Percentiles rank a stretch among this genome's conserved stretches.
These are phyloP conservation scores for Mionectes olivaceus DNA, from an alignment of 2,797 vertebrate genomes.

Conservation along the genomic window DNA sequence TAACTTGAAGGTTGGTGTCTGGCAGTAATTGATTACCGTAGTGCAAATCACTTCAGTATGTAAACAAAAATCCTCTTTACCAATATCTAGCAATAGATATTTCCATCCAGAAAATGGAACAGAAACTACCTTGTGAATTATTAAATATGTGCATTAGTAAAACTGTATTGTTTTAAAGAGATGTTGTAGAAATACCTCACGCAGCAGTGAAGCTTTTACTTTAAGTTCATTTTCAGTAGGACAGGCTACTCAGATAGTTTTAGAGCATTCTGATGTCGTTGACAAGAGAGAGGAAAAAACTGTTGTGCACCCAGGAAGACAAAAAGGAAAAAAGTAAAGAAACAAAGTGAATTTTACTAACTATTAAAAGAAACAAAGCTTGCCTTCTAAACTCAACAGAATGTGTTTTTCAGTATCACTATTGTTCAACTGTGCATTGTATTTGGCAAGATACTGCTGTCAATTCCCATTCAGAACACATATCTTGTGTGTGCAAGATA, in stretches of 20 bases:
- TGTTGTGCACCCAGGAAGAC: not conserved
- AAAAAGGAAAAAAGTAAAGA: not conserved
- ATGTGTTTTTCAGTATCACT: not conserved
- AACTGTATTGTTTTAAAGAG: not conserved
- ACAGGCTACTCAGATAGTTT: not conserved
- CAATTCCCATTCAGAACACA: slow-evolving; percentile 20
- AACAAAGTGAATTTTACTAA: not conserved
- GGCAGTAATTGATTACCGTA: not conserved
- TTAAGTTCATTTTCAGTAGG: not conserved
- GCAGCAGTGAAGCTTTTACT: not conserved
- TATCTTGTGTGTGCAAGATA: not conserved
- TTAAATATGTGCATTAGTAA: not conserved
- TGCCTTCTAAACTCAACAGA: not conserved
- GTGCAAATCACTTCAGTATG: not conserved
- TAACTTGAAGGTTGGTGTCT: not conserved
- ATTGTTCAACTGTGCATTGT: not conserved
- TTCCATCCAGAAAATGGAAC: not conserved
- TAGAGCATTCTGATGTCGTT: not conserved
- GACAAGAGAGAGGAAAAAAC: not conserved
- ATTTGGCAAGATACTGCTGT: not conserved
- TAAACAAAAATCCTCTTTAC: not conserved
- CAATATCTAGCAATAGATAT: not conserved
- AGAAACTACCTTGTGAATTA: not conserved
- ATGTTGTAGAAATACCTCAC: not conserved
- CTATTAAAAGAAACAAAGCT: not conserved